These are phyloP conservation scores for Hippocampus zosterae DNA, from an alignment of 2,113 vertebrate genomes.

Conservation along the genomic window DNA sequence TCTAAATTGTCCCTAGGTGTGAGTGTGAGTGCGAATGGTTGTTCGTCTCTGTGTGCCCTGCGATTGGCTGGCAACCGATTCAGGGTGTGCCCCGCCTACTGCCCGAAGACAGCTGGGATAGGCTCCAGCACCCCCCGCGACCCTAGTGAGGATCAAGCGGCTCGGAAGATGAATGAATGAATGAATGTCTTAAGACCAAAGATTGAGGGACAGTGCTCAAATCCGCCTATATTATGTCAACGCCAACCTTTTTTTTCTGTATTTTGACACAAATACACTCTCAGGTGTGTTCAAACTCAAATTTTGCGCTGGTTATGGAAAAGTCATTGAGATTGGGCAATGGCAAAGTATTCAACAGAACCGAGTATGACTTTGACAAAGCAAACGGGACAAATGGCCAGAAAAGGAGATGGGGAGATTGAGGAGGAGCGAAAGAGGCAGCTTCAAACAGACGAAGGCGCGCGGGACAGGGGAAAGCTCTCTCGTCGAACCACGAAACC, in stretches of 20 bases:
- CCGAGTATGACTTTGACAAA: constrained; percentile 12
- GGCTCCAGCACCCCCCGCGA: no score
- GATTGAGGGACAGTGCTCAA: neutral
- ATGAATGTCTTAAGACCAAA: neutral
- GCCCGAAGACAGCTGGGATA: no score
- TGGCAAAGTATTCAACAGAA: neutral
- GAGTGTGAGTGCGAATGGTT: no score
- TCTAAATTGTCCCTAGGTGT: no score
- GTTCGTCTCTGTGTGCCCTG: no score
- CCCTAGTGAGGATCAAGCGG: no score
- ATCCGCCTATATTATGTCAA: neutral
- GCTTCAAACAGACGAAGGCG: constrained; percentile 28
- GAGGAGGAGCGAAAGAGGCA: constrained; percentile 14
- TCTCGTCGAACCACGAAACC: constrained; percentile 49
- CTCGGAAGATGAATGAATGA: no score
- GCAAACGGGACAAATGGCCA: constrained; percentile 2
- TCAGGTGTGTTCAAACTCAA: no score
- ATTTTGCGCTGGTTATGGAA: neutral
- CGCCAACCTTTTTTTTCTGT: neutral
- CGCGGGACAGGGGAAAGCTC: constrained; percentile 46
- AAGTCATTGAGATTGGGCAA: neutral
- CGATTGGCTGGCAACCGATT: no score
- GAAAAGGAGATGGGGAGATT: constrained; percentile 14
- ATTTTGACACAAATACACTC: neutral
- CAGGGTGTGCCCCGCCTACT: no score